These are phyloP conservation scores for Hiodon tergisus DNA, from an alignment of 2,113 vertebrate species.

Conservation along the genomic window DNA sequence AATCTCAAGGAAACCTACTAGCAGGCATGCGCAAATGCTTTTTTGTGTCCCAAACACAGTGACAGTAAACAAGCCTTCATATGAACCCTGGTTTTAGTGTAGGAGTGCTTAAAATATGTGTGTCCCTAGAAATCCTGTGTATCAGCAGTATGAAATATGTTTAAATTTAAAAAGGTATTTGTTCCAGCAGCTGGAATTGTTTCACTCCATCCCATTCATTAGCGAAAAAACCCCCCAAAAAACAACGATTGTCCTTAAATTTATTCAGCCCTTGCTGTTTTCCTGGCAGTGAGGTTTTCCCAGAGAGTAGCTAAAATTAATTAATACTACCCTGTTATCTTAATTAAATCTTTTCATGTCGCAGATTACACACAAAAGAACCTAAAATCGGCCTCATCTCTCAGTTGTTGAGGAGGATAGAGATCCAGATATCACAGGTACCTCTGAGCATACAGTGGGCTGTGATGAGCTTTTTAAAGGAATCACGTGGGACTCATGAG, in stretches of 20 bases:
- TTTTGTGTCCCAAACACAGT: too few relatives aligned
- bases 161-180: too few relatives aligned
- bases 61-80: too few relatives aligned
- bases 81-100: too few relatives aligned
- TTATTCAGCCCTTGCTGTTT: constrained; percentile 55
- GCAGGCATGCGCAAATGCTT: too few relatives aligned
- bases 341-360: constrained; percentile 74
- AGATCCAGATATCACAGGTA: constrained; percentile 55
- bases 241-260: constrained; percentile 36
- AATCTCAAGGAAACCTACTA: too few relatives aligned
- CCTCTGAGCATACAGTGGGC: constrained; percentile 38
- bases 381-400: constrained; percentile 57
- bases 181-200: not conserved
- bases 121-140: too few relatives aligned
- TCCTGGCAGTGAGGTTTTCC: constrained; percentile 54
- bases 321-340: constrained; percentile 65
- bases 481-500: constrained; percentile 41
- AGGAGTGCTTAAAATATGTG: too few relatives aligned
- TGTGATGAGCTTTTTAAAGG: constrained; percentile 38
- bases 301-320: constrained; percentile 58
- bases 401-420: constrained; percentile 33
- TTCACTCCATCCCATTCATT: not conserved
- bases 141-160: too few relatives aligned
- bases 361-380: constrained; percentile 61
- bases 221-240: not conserved